A percentile compares a stretch with the other conserved stretches of the same genome.
Conservation (phyloP, 2,113 vertebrate species). For the Mugil cephalus region DNA sequence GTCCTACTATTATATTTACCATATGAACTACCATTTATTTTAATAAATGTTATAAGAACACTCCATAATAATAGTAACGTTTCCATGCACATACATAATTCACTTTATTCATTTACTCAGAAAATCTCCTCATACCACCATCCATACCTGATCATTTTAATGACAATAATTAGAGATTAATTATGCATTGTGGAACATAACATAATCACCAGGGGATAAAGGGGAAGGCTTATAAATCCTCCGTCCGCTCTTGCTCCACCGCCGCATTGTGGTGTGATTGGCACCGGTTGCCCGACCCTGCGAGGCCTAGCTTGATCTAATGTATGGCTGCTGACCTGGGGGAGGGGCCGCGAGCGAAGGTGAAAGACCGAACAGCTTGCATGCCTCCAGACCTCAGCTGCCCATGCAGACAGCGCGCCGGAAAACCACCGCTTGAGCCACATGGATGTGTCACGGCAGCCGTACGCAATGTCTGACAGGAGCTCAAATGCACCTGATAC, state of each 20-base stretch:
- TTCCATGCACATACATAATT: no score
- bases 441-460: slow-evolving; percentile 32
- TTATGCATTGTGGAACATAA: neutral
- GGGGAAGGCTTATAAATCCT: slow-evolving; percentile 3
- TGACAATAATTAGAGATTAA: neutral
- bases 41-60: no score
- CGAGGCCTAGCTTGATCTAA: slow-evolving; percentile 70
- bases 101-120: no score
- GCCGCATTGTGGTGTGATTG: slow-evolving; percentile 70
- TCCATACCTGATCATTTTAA: no score
- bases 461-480: slow-evolving; percentile 9
- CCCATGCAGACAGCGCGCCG: slow-evolving; percentile 53
- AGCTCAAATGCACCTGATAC: slow-evolving; percentile 30
- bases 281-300: slow-evolving; percentile 62
- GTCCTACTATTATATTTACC: neutral
- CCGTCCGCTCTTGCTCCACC: slow-evolving; percentile 4
- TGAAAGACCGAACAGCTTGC: slow-evolving; percentile 80
- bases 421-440: slow-evolving; percentile 71
- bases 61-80: no score
- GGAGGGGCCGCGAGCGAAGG: slow-evolving; percentile 66
- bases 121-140: no score
- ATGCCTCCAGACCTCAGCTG: slow-evolving; percentile 81
- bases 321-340: slow-evolving; percentile 74
- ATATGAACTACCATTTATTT: neutral
- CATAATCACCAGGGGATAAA: neutral